phyloP scores from a whole-genome alignment of 2,888 invertebrate species.

The Orthosia cruda region DNA sequence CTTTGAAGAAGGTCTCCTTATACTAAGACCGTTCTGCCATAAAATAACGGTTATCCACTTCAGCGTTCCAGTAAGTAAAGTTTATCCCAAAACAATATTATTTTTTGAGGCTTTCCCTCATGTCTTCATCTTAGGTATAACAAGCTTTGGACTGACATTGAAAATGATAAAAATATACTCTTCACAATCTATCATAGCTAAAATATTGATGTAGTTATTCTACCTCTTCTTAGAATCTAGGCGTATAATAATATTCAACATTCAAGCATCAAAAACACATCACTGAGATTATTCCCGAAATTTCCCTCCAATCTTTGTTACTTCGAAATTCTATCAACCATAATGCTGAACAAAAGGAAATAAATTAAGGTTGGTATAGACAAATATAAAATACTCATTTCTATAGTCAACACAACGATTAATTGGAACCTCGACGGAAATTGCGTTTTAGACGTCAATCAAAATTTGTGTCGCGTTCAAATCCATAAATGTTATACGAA shows the following conservation, averaged over 20 bases:
- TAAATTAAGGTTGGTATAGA: not conserved
- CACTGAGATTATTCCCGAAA: not conserved
- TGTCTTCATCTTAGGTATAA: no score
- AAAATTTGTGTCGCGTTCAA: constrained; percentile 29
- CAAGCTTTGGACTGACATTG: not conserved
- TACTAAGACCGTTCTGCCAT: no score
- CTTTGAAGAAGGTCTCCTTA: no score
- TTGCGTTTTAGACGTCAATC: constrained; percentile 30
- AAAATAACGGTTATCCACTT: no score
- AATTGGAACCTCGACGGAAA: constrained; percentile 34
- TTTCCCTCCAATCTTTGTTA: not conserved
- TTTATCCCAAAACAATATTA: no score
- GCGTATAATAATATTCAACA: not conserved
- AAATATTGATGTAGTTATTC: not conserved
- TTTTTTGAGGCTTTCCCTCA: no score
- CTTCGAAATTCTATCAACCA: not conserved
- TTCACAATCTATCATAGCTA: not conserved
- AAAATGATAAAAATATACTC: not conserved
- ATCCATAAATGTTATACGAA: constrained; percentile 44
- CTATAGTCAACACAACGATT: not conserved
- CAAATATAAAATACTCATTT: not conserved
- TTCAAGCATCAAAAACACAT: not conserved
- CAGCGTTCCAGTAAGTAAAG: no score
- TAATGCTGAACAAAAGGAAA: constrained; percentile 1
- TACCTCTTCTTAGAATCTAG: not conserved